Evolutionary conservation across 2,888 invertebrate genomes (phyloP).

Genomic region (Dusona sp.): DNA sequence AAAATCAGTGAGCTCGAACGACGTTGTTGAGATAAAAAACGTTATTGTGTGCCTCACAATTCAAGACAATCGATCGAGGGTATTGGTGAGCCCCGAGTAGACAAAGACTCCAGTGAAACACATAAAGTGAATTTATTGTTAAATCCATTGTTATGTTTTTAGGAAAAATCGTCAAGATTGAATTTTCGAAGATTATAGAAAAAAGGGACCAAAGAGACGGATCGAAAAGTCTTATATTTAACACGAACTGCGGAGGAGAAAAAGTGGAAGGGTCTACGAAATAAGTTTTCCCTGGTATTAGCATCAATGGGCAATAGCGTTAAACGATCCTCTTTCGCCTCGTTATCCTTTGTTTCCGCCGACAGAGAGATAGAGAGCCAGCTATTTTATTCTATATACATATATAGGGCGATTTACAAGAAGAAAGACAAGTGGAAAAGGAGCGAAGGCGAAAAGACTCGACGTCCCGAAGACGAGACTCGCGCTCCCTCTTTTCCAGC

Average conservation of each 20-base stretch:
- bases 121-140: neutral
- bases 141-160: neutral
- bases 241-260: slow-evolving; percentile 67
- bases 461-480: slow-evolving; percentile 48
- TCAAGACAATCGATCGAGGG: slow-evolving; percentile 28
- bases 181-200: slow-evolving; percentile 43
- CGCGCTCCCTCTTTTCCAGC: slow-evolving; percentile 29
- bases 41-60: neutral
- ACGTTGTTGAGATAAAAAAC: neutral
- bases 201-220: slow-evolving; percentile 75
- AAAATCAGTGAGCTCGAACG: slow-evolving; percentile 52
- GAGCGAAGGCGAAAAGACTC: slow-evolving; percentile 27
- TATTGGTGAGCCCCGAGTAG: neutral
- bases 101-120: neutral
- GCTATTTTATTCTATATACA: neutral
- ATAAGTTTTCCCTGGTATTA: slow-evolving; percentile 67
- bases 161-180: neutral
- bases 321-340: slow-evolving; percentile 82
- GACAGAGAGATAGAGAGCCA: slow-evolving; percentile 23
- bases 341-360: slow-evolving; percentile 80
- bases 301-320: slow-evolving; percentile 82
- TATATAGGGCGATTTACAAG: neutral
- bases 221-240: slow-evolving; percentile 73
- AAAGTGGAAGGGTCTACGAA: slow-evolving; percentile 70
- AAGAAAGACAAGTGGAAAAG: slow-evolving; percentile 13